These are phyloP conservation scores for Pogonocherus hispidulus DNA, from an alignment of 2,888 invertebrate genomes.

Conservation along the genomic window DNA sequence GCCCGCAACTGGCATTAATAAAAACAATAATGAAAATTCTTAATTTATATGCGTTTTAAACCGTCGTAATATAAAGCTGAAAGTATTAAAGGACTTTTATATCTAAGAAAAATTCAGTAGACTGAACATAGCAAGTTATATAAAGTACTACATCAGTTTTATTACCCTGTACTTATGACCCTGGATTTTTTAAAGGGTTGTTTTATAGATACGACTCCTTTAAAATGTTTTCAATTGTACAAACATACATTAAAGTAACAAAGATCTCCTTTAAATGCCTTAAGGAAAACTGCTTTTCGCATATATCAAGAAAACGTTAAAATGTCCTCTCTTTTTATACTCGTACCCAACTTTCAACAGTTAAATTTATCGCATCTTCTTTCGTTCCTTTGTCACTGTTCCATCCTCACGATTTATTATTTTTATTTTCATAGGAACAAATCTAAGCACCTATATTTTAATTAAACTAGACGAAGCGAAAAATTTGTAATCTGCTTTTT, in stretches of 20 bases:
- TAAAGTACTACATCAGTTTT: conserved; percentile 47
- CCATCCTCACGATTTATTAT: conserved; percentile 14
- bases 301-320: conserved; percentile 54
- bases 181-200: conserved; percentile 52
- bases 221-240: conserved; percentile 56
- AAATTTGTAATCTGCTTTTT: no score
- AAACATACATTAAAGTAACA: conserved; percentile 57
- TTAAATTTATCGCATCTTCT: conserved; percentile 44
- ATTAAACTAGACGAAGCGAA: not conserved
- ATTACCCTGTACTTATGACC: conserved; percentile 49
- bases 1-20: not conserved
- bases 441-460: not conserved
- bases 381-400: conserved; percentile 41
- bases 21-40: conserved; percentile 20
- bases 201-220: conserved; percentile 53
- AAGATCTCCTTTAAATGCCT: conserved; percentile 54
- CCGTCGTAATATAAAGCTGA: conserved; percentile 26
- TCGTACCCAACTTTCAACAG: conserved; percentile 48
- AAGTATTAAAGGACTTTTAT: conserved; percentile 34
- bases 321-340: conserved; percentile 47
- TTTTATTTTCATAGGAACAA: not conserved
- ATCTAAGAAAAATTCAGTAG: conserved; percentile 40
- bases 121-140: conserved; percentile 37
- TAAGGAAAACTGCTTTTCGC: conserved; percentile 53
- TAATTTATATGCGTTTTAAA: conserved; percentile 30